phyloP scores from a whole-genome alignment of 2,888 invertebrate species.

The Phortica okadai region DNA sequence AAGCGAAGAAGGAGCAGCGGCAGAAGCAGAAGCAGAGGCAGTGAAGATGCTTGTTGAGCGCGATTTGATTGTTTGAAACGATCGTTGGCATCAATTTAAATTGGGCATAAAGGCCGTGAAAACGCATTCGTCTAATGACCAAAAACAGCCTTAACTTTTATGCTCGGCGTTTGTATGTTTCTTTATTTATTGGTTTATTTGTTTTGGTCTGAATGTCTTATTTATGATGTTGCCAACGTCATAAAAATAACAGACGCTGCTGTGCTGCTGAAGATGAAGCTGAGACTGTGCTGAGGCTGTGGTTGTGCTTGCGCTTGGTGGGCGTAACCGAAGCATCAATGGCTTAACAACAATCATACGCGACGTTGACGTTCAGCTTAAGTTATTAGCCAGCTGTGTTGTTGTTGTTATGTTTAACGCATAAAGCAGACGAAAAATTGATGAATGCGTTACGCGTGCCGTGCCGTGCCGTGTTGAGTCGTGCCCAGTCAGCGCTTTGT shows the following conservation, averaged over 20 bases:
- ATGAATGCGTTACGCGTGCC: constrained; percentile 10
- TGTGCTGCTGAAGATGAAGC: not conserved
- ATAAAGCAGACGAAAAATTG: not conserved
- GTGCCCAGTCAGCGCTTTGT: not conserved
- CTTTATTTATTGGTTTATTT: not conserved
- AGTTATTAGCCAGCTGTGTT: not conserved
- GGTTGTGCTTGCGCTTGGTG: not conserved
- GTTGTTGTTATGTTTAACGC: not conserved
- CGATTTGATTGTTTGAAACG: not conserved
- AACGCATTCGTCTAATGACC: not conserved
- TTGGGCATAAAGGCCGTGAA: not conserved
- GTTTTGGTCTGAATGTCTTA: not conserved
- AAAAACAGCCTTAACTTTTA: not conserved
- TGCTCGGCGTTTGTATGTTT: not conserved
- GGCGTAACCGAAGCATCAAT: constrained; percentile 5
- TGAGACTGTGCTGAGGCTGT: not conserved
- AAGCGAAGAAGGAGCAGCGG: too few relatives aligned
- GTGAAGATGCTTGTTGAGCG: not conserved
- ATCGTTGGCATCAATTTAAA: not conserved
- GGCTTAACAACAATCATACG: not conserved
- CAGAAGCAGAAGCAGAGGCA: not conserved
- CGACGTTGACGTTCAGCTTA: not conserved
- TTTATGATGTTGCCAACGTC: not conserved
- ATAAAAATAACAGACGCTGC: too few relatives aligned
- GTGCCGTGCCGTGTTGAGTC: not conserved